phyloP scores from a whole-genome alignment of 2,888 invertebrate genomes.

The Uropetala carovei region DNA sequence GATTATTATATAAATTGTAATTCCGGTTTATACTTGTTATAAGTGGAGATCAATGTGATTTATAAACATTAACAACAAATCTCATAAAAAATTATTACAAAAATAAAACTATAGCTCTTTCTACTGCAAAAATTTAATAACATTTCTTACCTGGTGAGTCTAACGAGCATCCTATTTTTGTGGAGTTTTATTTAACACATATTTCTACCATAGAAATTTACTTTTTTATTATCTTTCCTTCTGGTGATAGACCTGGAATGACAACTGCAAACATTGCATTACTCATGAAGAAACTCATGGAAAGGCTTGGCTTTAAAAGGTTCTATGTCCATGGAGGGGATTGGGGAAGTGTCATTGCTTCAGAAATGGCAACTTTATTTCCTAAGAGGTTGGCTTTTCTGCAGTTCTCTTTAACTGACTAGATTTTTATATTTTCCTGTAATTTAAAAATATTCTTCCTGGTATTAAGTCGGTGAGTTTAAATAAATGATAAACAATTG shows the following conservation, averaged over 20 bases:
- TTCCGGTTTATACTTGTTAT: no score
- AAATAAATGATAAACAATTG: no score
- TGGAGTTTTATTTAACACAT: neutral
- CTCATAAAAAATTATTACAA: no score
- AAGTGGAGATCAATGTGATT: no score
- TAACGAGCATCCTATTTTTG: no score
- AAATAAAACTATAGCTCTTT: no score
- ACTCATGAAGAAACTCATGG: conserved; percentile 83
- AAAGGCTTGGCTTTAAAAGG: conserved; percentile 81
- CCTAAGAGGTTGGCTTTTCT: conserved; percentile 76
- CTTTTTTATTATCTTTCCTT: neutral
- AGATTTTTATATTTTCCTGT: neutral
- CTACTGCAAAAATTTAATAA: no score
- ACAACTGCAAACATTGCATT: conserved; percentile 76
- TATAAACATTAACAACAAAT: no score
- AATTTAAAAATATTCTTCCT: neutral
- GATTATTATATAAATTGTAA: no score
- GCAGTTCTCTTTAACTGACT: neutral
- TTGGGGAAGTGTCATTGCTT: conserved; percentile 85
- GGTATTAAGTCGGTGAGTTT: neutral
- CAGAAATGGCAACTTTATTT: conserved; percentile 81
- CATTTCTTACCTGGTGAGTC: no score
- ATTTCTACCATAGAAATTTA: neutral
- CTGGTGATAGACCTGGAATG: conserved; percentile 28
- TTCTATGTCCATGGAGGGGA: conserved; percentile 89